Conservation (phyloP, 1,140 invertebrate species). For the Saccostrea echinata region DNA sequence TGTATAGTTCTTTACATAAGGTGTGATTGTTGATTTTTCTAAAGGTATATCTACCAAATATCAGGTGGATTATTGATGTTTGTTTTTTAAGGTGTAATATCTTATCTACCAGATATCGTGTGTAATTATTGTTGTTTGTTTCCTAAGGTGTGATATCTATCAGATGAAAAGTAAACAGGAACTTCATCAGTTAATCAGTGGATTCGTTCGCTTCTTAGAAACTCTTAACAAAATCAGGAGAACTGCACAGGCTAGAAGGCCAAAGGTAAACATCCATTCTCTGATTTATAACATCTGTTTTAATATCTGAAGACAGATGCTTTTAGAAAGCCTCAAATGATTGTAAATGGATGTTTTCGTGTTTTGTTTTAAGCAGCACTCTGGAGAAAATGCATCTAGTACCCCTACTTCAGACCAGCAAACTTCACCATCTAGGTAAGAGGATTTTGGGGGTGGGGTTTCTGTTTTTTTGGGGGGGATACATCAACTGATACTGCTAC, state of each 20-base stretch:
- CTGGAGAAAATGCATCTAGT: slow-evolving; percentile 42
- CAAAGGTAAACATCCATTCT: slow-evolving; percentile 57
- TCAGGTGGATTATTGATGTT: no score
- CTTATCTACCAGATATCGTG: not conserved
- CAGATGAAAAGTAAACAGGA: slow-evolving; percentile 83
- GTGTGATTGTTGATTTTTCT: no score
- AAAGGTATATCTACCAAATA: no score
- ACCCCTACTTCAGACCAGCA: slow-evolving; percentile 9
- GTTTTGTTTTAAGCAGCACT: slow-evolving; percentile 9
- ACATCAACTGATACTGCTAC: no score
- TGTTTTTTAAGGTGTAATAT: no score
- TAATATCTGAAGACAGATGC: no score
- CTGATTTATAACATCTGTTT: no score
- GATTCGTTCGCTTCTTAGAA: slow-evolving; percentile 93
- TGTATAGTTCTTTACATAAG: no score
- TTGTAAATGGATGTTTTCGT: not conserved
- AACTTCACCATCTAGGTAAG: slow-evolving; percentile 36
- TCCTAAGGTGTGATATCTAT: slow-evolving; percentile 90
- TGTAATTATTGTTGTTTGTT: not conserved
- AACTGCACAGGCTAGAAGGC: slow-evolving; percentile 64
- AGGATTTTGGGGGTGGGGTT: not conserved
- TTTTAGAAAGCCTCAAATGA: no score
- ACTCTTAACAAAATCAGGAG: slow-evolving; percentile 90
- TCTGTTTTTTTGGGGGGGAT: no score
- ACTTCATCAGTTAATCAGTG: slow-evolving; percentile 84